These are phyloP conservation scores for Alaudala cheleensis DNA, from an alignment of 2,113 vertebrate species.

Conservation along the genomic window DNA sequence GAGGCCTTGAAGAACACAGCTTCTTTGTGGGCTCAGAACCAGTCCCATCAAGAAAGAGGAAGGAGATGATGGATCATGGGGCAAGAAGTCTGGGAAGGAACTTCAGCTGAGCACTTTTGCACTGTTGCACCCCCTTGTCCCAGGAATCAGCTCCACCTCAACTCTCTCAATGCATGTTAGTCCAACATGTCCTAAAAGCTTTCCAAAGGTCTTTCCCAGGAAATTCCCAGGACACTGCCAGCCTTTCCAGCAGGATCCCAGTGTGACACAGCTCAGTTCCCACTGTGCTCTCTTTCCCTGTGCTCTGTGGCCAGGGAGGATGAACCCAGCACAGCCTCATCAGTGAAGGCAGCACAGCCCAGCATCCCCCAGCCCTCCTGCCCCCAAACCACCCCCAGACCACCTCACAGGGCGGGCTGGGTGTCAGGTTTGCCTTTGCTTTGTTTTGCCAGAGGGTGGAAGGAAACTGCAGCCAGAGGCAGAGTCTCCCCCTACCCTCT, in stretches of 20 bases:
- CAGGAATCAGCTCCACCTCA: background rate
- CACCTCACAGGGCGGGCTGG: fast-evolving
- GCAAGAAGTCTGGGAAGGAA: background rate
- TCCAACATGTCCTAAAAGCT: background rate
- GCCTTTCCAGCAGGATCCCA: background rate
- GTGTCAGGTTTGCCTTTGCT: background rate
- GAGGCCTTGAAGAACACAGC: background rate
- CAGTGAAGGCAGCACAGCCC: background rate
- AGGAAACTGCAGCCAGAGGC: constrained; percentile 26
- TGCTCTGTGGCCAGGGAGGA: background rate
- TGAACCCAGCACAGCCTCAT: background rate
- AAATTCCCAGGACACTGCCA: background rate
- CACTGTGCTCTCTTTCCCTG: fast-evolving
- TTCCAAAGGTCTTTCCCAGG: background rate
- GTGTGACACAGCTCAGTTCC: background rate
- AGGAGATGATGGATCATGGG: fast-evolving
- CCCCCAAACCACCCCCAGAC: background rate
- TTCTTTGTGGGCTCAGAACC: background rate
- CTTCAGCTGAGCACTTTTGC: background rate
- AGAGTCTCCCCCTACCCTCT: background rate
- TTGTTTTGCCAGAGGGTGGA: constrained; percentile 20
- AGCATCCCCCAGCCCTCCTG: background rate
- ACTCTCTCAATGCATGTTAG: background rate
- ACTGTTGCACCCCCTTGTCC: background rate
- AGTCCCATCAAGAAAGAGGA: background rate